Base-by-base conservation (phyloP, 2,113 vertebrate species). In the Macquaria ambigua region DNA sequence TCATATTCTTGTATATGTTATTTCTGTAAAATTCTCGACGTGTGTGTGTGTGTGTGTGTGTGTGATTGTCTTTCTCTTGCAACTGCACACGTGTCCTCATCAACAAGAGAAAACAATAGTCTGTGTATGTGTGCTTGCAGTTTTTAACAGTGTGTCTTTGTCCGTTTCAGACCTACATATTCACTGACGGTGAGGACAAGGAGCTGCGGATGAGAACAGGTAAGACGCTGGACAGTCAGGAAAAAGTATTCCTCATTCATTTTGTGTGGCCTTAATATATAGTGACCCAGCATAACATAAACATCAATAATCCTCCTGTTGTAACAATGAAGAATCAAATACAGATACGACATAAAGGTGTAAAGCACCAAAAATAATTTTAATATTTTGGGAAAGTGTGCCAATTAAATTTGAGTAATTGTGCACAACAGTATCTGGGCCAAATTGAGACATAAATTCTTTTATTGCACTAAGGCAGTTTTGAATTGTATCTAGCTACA, bases 121-220 rank as follows among this genome's bases (percentile, higher is more conserved):
- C 20, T 53, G 55, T 63, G 20, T 58, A 12, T 68, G n/a, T 62
- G 76, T 28, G 3, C 21, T 55, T 59, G 58, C 34, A 58, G 14
- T n/a, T 20, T 72, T 79, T 71, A 31, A 82, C 41, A 43, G 28
- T 28, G 25, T 61, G 31, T 69, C 20, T 69, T 74, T 73, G 12
- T 90, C 2, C 92, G 8, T 94, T 84, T 12, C 92, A 99, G 98
- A 98, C 98, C 0, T 99, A 97, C 92, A 97, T 99, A 87, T 99
- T 99, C 90, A 99, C 98, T 0, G 98, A 99, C 62, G 97, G 97
- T 8, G 97, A 99, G 21, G 98, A 99, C 91, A 96, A 43, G 28
- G 97, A 97, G 77, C 95, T 99, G 0, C 96, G 91, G 64, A 87
- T 85, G 77, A 97, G 92, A 93, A 95, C 96, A 69, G 97, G 98